Percentiles rank a stretch among this genome's conserved stretches.
Conservation (phyloP, 2,113 vertebrate species). For the Oriolus oriolus region DNA sequence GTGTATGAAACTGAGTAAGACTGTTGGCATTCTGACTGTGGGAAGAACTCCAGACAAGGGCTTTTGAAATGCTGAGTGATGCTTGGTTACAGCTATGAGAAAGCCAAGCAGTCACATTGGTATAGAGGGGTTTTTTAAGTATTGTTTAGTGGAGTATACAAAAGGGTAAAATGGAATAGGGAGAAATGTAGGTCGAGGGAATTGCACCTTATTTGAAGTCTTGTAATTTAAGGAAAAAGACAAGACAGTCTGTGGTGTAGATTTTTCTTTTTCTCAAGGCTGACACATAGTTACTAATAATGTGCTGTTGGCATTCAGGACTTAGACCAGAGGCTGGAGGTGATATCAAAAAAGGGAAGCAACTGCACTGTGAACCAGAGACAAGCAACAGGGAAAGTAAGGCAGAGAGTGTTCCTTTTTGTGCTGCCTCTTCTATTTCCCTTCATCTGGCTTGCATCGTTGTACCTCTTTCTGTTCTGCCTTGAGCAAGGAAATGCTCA, state of each 20-base stretch:
- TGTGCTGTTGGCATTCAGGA: background rate
- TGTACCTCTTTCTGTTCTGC: background rate
- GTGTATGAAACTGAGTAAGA: background rate
- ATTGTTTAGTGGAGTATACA: background rate
- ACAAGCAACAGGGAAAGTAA: background rate
- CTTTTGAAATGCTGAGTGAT: background rate
- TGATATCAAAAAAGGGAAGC: background rate
- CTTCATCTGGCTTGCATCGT: background rate
- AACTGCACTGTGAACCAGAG: background rate
- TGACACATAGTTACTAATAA: background rate
- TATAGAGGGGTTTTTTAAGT: background rate
- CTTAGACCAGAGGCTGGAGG: background rate
- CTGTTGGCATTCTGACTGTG: background rate
- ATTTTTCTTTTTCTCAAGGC: background rate
- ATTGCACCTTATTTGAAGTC: background rate
- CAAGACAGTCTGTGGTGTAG: background rate
- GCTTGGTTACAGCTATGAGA: background rate
- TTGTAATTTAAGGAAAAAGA: background rate
- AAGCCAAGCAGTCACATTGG: background rate
- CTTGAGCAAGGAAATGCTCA: background rate
- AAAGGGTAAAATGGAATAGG: background rate
- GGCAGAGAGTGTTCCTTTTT: background rate
- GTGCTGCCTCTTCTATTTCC: background rate
- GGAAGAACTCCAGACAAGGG: background rate
- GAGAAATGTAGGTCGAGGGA: background rate